Conservation (phyloP, 1,140 invertebrate genomes). For the Myzus persicae region DNA sequence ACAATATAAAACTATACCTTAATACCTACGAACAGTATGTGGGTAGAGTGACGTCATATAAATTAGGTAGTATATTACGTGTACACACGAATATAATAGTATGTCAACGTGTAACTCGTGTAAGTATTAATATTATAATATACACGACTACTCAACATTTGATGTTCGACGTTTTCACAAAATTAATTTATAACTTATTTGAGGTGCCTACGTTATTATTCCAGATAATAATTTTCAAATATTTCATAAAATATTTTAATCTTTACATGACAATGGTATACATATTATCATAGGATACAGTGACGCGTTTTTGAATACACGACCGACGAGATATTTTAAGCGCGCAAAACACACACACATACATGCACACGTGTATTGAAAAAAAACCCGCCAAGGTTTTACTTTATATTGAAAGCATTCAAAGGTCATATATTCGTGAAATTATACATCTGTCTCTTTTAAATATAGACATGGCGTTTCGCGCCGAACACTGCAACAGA, state of each 20-base stretch:
- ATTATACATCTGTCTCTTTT: not conserved
- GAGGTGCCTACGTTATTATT: too few species aligned
- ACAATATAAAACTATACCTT: too few species aligned
- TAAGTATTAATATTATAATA: not conserved
- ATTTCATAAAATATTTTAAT: not conserved
- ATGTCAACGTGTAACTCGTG: not conserved
- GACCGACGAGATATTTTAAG: not conserved
- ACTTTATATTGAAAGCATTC: not conserved
- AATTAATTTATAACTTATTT: not conserved
- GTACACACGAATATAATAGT: not conserved
- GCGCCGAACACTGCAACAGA: not conserved
- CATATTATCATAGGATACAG: not conserved
- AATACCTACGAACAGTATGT: too few species aligned
- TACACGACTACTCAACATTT: not conserved
- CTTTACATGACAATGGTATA: not conserved
- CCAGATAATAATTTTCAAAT: not conserved
- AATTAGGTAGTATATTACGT: not conserved
- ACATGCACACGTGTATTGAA: not conserved
- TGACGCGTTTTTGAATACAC: not conserved
- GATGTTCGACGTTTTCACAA: not conserved
- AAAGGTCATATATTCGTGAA: not conserved
- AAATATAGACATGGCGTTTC: not conserved
- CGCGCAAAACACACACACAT: not conserved
- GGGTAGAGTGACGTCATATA: not conserved
- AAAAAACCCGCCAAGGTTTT: conserved; percentile 5